These are phyloP conservation scores for Gortyna flavago DNA, from an alignment of 2,888 invertebrate species.

Conservation along the genomic window DNA sequence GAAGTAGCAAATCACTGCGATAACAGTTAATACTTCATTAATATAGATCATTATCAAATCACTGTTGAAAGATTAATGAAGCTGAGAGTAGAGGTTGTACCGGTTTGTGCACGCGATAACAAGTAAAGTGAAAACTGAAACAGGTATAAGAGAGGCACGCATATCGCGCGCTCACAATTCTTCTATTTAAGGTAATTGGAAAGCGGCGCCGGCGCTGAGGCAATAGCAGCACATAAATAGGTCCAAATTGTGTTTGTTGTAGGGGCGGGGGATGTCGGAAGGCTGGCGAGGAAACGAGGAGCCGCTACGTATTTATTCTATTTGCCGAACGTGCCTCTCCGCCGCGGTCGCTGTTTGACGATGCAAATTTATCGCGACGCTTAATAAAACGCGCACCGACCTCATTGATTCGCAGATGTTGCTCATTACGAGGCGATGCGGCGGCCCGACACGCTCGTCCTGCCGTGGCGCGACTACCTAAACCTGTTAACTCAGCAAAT, in stretches of 20 bases:
- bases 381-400: slow-evolving; percentile 86
- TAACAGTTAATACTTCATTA: slow-evolving; percentile 72
- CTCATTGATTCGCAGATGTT: slow-evolving; percentile 86
- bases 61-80: slow-evolving; percentile 75
- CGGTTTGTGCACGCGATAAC: slow-evolving; percentile 75
- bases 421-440: slow-evolving; percentile 81
- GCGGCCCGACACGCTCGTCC: slow-evolving; percentile 65
- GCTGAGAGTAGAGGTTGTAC: slow-evolving; percentile 69
- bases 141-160: slow-evolving; percentile 66
- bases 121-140: slow-evolving; percentile 58
- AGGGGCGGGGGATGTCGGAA: slow-evolving; percentile 75
- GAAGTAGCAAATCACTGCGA: slow-evolving; percentile 69
- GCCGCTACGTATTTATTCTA: slow-evolving; percentile 86
- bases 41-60: slow-evolving; percentile 75
- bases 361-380: slow-evolving; percentile 88
- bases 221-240: slow-evolving; percentile 81
- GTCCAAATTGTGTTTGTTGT: slow-evolving; percentile 86
- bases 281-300: slow-evolving; percentile 75
- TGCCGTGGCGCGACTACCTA: slow-evolving; percentile 70
- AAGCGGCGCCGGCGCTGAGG: slow-evolving; percentile 64
- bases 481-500: slow-evolving; percentile 79
- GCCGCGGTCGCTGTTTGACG: slow-evolving; percentile 86
- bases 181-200: slow-evolving; percentile 71
- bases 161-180: slow-evolving; percentile 67
- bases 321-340: slow-evolving; percentile 88